Evolutionary conservation across 2,113 vertebrate species (phyloP).

Genomic region (Indri indri): DNA sequence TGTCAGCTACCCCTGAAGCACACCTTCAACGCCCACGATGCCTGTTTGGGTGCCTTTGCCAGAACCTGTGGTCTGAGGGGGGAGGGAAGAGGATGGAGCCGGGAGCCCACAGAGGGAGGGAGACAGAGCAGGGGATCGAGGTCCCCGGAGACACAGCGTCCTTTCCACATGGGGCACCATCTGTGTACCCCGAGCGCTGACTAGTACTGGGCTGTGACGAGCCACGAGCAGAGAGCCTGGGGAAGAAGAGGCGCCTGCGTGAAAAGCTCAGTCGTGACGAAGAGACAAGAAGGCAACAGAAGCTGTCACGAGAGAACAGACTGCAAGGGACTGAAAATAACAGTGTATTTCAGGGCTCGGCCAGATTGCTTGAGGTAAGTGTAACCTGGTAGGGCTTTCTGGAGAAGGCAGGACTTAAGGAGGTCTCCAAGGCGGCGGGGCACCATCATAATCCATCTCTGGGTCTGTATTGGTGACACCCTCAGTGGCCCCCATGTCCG

Average conservation of each 20-base stretch:
- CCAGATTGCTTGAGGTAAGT: accelerated
- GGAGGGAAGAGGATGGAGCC: neutral
- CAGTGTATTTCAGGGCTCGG: accelerated
- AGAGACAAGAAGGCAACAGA: neutral
- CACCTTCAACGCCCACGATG: accelerated
- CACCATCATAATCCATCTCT: accelerated
- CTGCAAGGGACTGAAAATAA: accelerated
- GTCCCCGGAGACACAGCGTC: neutral
- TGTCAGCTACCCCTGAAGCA: neutral
- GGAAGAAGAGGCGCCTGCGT: accelerated
- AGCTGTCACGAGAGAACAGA: no score
- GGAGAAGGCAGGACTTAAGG: neutral
- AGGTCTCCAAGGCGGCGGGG: accelerated
- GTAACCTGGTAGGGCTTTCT: accelerated
- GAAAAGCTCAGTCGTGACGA: neutral
- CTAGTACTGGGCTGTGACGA: neutral
- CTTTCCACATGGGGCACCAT: accelerated
- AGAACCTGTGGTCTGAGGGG: neutral
- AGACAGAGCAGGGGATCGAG: neutral
- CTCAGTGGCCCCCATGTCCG: accelerated
- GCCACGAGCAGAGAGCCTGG: accelerated
- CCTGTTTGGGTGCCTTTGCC: neutral
- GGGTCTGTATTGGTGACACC: accelerated
- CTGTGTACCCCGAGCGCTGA: neutral
- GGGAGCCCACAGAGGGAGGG: neutral